Conservation (phyloP, 2,888 invertebrate genomes). For the Microctonus aethiopoides region DNA sequence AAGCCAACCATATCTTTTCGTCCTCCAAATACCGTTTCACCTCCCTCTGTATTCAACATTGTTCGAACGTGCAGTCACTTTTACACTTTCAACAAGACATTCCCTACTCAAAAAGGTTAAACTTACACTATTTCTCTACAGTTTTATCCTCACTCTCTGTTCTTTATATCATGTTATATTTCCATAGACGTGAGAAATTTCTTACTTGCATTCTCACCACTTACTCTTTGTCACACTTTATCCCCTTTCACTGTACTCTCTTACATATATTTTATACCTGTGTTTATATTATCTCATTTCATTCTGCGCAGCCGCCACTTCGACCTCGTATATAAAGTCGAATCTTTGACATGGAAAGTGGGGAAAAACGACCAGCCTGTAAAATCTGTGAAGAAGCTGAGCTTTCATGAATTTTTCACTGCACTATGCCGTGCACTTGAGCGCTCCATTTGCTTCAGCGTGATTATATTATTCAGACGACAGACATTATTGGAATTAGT, state of each 20-base stretch:
- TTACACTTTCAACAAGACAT: not conserved
- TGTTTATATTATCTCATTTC: constrained; percentile 39
- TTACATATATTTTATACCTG: too few species aligned
- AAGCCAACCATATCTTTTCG: constrained; percentile 19
- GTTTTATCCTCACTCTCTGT: constrained; percentile 29
- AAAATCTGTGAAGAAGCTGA: constrained; percentile 3
- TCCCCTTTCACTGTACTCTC: constrained; percentile 20
- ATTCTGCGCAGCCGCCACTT: constrained; percentile 26
- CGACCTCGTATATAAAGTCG: constrained; percentile 20
- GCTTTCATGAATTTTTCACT: constrained; percentile 12
- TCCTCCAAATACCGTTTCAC: constrained; percentile 30
- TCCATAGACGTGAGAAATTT: not conserved
- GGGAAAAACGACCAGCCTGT: not conserved
- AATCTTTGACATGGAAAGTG: constrained; percentile 16
- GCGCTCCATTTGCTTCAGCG: not conserved
- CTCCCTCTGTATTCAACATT: constrained; percentile 10
- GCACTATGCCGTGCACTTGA: not conserved
- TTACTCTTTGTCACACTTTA: constrained; percentile 25
- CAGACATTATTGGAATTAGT: constrained; percentile 20
- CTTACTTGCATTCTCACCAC: constrained; percentile 25
- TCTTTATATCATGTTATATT: not conserved
- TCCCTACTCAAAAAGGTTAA: constrained; percentile 36
- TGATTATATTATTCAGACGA: constrained; percentile 25
- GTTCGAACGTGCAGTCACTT: not conserved
- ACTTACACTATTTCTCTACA: not conserved